Evolutionary conservation across 2,888 invertebrate species (phyloP).

Genomic region (Scaptodrosophila latifasciaeformis): DNA sequence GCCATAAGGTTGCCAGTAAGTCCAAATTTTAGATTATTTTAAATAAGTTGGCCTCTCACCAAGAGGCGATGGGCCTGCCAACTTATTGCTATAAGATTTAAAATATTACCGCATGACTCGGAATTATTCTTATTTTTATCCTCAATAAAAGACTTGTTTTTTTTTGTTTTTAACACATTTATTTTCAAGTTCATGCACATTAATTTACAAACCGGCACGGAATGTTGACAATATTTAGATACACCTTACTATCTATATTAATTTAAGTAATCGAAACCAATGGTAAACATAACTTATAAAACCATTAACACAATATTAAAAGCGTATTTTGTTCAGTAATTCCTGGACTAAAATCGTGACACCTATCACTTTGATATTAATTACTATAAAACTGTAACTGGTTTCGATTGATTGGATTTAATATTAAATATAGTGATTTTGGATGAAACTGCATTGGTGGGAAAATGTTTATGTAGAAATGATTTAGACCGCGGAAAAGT

Average conservation of each 20-base stretch:
- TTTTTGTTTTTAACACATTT: conserved; percentile 33
- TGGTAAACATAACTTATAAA: conserved; percentile 1
- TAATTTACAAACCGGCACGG: conserved; percentile 43
- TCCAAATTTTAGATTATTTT: too few species aligned
- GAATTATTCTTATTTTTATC: too few species aligned
- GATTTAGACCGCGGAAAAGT: conserved; percentile 60
- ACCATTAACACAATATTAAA: conserved; percentile 38
- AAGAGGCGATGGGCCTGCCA: too few species aligned
- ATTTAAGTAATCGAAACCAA: neutral
- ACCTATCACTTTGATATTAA: neutral
- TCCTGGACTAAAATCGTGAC: neutral
- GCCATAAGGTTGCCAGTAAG: too few species aligned
- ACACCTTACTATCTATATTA: neutral
- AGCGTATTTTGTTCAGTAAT: conserved; percentile 18
- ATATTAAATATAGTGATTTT: too few species aligned
- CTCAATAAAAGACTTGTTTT: neutral
- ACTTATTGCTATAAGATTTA: too few species aligned
- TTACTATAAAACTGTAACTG: neutral
- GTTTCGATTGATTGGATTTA: too few species aligned
- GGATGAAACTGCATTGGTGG: conserved; percentile 7
- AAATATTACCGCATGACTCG: too few species aligned
- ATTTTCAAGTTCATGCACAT: conserved; percentile 51
- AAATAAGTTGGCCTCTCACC: too few species aligned
- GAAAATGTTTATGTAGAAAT: conserved; percentile 5
- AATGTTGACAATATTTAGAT: conserved; percentile 41